Evolutionary conservation across 2,888 invertebrate species (phyloP), one percentile per base, ranked within the genome.

Genomic region (Ophion ellenae): DNA sequence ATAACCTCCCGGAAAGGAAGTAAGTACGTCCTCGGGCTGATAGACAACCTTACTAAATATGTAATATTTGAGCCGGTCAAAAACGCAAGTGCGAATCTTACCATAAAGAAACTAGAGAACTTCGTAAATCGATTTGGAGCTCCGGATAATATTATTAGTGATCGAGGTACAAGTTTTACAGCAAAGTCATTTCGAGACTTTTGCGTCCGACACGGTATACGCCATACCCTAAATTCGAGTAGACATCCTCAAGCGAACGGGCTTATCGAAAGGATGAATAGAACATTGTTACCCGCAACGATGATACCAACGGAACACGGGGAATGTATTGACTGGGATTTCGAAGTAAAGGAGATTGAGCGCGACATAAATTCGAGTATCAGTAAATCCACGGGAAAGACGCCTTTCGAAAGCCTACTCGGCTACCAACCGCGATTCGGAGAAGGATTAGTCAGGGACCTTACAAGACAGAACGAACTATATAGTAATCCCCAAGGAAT

Each of bases 141-240:
- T 6, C 89, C 89, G 5, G 53, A 47, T 11, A 80, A 84, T 47
- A 86, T 90, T 17, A 85, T 91, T 10, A 85, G 81, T 63, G 90
- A 91, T 69, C 80, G 89, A 11, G 87, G 88, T 3, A 89, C 83
- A 11, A 70, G 86, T 57, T 88, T 89, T 67, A 89, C 87, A 0
- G 75, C 85, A 4, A 66, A 78, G 17, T 28, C 20, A 0, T 87
- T 87, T 59, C 61, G 78, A 17, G 66, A 87, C n/a, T 83, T 87
- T 59, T 83, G 83, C 17, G 70, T 45, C 7, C 64, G 63, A 24
- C 64, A 81, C 11, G 88, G 89, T 2, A 81, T 88, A 11, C 69
- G 69, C 45, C 87, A 87, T 66, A 78, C 71, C 2, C 67, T 87
- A 20, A 89, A 78, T 59, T 81, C 85, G 0, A 67, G 82, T 1